These are phyloP conservation scores for Elgonia sp. DNA, from an alignment of 2,888 invertebrate species.

Conservation along the genomic window DNA sequence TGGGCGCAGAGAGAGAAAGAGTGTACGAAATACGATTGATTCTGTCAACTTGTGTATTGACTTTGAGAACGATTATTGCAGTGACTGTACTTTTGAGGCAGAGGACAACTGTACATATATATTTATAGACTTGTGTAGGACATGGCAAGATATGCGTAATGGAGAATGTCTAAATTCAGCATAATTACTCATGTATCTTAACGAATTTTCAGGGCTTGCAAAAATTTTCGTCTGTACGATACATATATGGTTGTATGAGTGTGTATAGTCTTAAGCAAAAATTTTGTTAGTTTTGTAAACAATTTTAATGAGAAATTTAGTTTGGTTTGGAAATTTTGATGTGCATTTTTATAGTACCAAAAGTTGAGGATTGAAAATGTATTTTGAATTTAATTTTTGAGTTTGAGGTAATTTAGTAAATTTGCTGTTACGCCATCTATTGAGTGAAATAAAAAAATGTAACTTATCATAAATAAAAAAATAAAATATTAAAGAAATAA, in stretches of 20 bases:
- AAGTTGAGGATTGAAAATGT: neutral
- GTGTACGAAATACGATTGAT: slow-evolving; percentile 59
- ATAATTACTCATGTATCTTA: slow-evolving; percentile 57
- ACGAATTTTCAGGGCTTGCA: slow-evolving; percentile 39
- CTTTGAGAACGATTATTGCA: slow-evolving; percentile 58
- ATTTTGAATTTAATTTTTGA: too few relatives aligned
- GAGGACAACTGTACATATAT: slow-evolving; percentile 59
- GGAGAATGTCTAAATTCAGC: slow-evolving; percentile 56
- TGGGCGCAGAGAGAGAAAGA: slow-evolving; percentile 17
- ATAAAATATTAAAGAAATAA: too few relatives aligned
- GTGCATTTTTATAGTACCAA: neutral
- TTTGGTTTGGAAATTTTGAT: neutral
- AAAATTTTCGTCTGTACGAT: neutral
- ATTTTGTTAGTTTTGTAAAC: neutral
- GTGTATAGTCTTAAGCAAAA: neutral
- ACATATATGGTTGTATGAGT: neutral
- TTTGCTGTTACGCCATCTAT: too few relatives aligned
- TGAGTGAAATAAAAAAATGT: too few relatives aligned
- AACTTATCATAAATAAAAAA: too few relatives aligned
- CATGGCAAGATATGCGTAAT: slow-evolving; percentile 50
- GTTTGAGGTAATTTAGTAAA: too few relatives aligned
- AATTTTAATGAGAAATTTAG: neutral
- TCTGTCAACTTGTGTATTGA: slow-evolving; percentile 45
- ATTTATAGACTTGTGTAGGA: slow-evolving; percentile 70
- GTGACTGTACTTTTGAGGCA: slow-evolving; percentile 70